Base-by-base conservation (phyloP, 1,140 invertebrate species). In the Hirudo medicinalis region DNA sequence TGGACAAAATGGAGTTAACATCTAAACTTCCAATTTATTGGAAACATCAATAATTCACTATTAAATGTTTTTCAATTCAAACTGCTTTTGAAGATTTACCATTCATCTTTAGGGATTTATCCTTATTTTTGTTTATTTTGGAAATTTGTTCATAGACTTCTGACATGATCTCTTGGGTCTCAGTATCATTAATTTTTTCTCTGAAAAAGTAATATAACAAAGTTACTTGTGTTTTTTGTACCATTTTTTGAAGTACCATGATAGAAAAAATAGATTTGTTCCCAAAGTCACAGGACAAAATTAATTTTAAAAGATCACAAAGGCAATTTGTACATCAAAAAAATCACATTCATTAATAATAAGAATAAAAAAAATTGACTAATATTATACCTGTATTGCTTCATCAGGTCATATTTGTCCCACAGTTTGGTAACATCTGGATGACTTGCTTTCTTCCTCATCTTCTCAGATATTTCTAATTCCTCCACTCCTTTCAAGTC, bases 321-420 rank as follows among this genome's bases (percentile, higher is more conserved):
- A 20, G 20, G 55, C 55, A 20, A n/a, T n/a, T n/a, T n/a, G n/a
- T n/a, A n/a, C n/a, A n/a, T n/a, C 25, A 20, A 57, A 25, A 3
- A 3, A 25, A n/a, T n/a, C 25, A 57, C 55, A 20, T 57, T 9
- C 25, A 67, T 67, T 22, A 22, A 36, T 2, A 36, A 36, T 2
- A 22, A 36, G 32, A 36, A 36, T 2, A 69, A 27, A 36, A 29
- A 69, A 43, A 29, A 3, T 20, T 17, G 17, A 36, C 19, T 43
- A 69, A 29, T 53, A 40, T 67, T 68, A 79, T 85, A 88, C 87
- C 92, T 88, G 78, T 97, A 96, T 69, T 88, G 85, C 81, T 91
- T 91, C 91, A 97, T 94, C 54, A 97, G 83, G 82, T 97, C 94
- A 83, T 89, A 93, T 85, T 92, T 90, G 77, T 90, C 89, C 89